These are phyloP conservation scores for Parus major DNA, from an alignment of 2,113 vertebrate genomes.

Conservation along the genomic window DNA sequence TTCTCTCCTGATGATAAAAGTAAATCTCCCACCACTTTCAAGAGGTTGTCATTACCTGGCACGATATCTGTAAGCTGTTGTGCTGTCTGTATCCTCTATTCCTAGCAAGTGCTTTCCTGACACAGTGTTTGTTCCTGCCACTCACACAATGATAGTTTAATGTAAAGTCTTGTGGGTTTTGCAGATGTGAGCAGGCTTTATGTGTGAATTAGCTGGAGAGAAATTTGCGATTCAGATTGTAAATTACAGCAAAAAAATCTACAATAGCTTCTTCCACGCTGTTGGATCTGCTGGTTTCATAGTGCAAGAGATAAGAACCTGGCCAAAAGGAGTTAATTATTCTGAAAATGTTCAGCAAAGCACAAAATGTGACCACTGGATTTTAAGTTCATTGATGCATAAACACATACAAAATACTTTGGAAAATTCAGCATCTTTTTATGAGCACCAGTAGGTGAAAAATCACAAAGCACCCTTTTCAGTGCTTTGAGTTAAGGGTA, in stretches of 20 bases:
- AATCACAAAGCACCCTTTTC: not conserved
- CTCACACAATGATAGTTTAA: not conserved
- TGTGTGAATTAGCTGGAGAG: not conserved
- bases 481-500: not conserved
- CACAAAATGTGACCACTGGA: not conserved
- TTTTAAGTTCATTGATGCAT: not conserved
- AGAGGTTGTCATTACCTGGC: not conserved
- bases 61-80: not conserved
- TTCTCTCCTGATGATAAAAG: not conserved
- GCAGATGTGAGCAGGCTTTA: not conserved
- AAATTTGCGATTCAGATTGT: not conserved
- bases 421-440: not conserved
- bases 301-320: not conserved
- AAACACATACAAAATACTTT: not conserved
- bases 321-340: not conserved
- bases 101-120: not conserved
- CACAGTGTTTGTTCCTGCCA: not conserved
- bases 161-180: not conserved
- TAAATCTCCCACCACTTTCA: not conserved
- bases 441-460: not conserved
- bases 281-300: not conserved
- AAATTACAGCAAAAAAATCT: not conserved
- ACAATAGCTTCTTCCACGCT: not conserved
- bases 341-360: fast-evolving
- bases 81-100: not conserved